Evolutionary conservation across 1,140 invertebrate genomes (phyloP), one percentile per base, ranked within the genome.

Genomic region (Aporrectodea caliginosa): DNA sequence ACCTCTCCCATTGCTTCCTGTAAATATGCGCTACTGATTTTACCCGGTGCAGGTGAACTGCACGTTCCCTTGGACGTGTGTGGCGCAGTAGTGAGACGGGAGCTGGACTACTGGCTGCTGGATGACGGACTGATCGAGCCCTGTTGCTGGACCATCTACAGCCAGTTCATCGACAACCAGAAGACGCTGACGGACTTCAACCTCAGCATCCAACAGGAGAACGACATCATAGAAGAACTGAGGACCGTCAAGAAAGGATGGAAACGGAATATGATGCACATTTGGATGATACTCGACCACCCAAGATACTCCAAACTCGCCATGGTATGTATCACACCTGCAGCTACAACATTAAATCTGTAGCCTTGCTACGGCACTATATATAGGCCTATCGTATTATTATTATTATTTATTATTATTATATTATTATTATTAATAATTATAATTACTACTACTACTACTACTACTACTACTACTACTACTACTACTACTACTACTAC

Each of bases 61-160:
- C 86, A 88, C 79, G 84, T 84, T 1, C 86, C 87, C 1, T 85
- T 83, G 35, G 85, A 88, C 81, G 85, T 88, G 0, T 88, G 87
- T 81, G 86, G 87, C 27, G 86, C 87, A 0, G 81, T 86, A 6
- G 87, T 88, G 78, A 85, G 87, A 78, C 85, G 86, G n/a, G 87
- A 88, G 77, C 80, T 88, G 14, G 84, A 83, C n/a, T 88, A 85
- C 77, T 88, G 87, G 87, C 86, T 87, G n/a, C 81, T 88, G 22
- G 87, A 88, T 78, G 86, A 87, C 77, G 88, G 85, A 69, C 87
- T 88, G 77, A 88, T 88, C 68, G 87, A 88, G 73, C 86, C 87
- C 0, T 88, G 87, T 78, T 88, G 87, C 78, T 88, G 87, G 87
- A 83, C 82, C 6, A 58, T 58, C 43, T 58, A 58, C 43, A 58